Base-by-base conservation (phyloP, 2,113 vertebrate species). In the Stomatorhinus ivindoensis region DNA sequence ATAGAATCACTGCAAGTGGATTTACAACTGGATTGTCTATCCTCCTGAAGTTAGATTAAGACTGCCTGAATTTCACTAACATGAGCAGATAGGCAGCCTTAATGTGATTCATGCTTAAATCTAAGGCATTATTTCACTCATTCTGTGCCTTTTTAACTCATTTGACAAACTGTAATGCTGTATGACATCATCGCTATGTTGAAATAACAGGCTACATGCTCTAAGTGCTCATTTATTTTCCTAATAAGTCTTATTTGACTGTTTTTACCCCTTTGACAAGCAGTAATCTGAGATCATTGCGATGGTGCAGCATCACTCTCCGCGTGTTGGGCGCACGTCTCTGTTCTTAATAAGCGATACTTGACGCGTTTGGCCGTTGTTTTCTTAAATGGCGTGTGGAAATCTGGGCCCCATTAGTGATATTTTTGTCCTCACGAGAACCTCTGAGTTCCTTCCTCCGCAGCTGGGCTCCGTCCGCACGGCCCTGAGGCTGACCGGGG, bases 321-420 rank as follows among this genome's bases (percentile, higher is more conserved):
- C 21, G 3, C 51, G 11, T 21, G 27, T 4, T 44, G 10, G 24
- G 80, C 35, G 4, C 42, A 17, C 51, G 83, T 84, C 31, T 55
- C 76, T 85, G 51, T 61, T 39, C 93, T 93, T 93, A 92, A 92
- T 93, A 93, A 94, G 93, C 90, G 89, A 91, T 94, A 92, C 94
- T 94, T 93, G 92, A 92, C 92, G 92, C 92, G 90, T 88, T 93
- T 90, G 90, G 92, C 93, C 86, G 86, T 91, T 89, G 91, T 91
- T 88, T 48, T 90, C 91, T 53, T 91, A 90, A 93, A 92, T 88
- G 91, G 91, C 47, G 27, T 91, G 91, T 50, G 93, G 92, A 93
- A 93, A 93, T 92, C 93, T 94, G 93, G 93, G 91, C 92, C 92
- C 92, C 94, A 93, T 95, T 94, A 94, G 90, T 90, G 88, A 91